Base-by-base conservation (phyloP, 2,113 vertebrate genomes). In the Phycodurus eques region DNA sequence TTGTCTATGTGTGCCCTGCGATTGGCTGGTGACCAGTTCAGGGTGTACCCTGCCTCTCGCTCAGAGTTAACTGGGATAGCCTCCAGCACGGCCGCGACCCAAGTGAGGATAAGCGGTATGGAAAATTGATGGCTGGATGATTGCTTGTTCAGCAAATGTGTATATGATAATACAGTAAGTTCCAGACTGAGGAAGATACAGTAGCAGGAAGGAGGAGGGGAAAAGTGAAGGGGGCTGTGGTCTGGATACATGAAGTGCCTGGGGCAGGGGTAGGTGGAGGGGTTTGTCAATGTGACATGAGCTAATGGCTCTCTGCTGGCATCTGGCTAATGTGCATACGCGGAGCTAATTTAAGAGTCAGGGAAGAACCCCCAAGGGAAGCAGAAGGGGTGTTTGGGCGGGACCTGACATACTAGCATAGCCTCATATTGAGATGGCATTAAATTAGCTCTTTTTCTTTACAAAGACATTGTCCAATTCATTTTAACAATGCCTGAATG, bases 251-350 rank as follows among this genome's bases (percentile, higher is more conserved):
- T 17, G 49, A 44, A 60, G 54, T 11, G 3, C 47, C 43, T 44
- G 33, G 54, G 67, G 60, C 47, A 53, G 54, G n/a, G 4, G 47
- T 49, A 2, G 15, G 61, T n/a, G 42, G 69, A 51, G 59, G 49
- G 65, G 1, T 17, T 4, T 72, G 70, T 83, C 65, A 59, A 31
- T 84, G 87, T 86, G 78, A 86, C 82, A 79, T 85, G 86, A 90
- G 84, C 86, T 90, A 88, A 92, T 88, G 87, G 83, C 72, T 71
- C 80, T 87, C 74, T 67, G 7, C 69, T 83, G 83, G 81, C 87
- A 85, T 90, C 83, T 84, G 85, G 73, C 72, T 63, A 69, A 71
- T 84, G 62, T 73, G 75, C 68, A 63, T 83, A 67, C 78, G 77
- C 61, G 64, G 63, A 77, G 74, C 86, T 91, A 82, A 89, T 88